Evolutionary conservation across 2,113 vertebrate genomes (phyloP), one percentile per base, ranked within the genome.

Genomic region (Microtus richardsoni): DNA sequence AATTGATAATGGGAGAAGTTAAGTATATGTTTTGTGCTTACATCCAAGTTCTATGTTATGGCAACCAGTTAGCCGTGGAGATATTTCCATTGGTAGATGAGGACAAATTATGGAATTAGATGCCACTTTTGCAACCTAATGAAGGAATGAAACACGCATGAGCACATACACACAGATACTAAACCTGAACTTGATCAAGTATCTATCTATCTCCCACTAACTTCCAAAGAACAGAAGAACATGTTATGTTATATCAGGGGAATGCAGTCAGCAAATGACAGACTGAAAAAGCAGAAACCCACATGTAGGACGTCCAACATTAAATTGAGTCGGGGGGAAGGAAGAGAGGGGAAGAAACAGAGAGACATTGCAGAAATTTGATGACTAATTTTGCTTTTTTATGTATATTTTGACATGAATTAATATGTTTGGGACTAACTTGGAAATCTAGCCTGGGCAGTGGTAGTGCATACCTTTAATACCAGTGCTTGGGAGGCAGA

Each of bases 381-480:
- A 47, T 68, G 28, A 21, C 41, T 41, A 66, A 44, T 85, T 47
- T 86, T 85, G 60, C 60, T 66, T 58, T 82, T 33, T 66, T 66
- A 44, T 80, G 7, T 89, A 58, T 21, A 54, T 85, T 86, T 60
- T 44, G 39, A 83, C 78, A 54, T 73, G n/a, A 92, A 95, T 68
- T 93, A 52, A 66, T 71, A 62, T 6, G n/a, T 93, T 71, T 91
- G 71, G 39, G 47, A 84, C 86, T 95, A 68, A 84, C 36, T 92
- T 85, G 33, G 80, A 68, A 83, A 62, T 71, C 47, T 49, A 58
- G 58, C 58, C 58, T 21, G 19, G 19, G 58, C 58, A 58, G 19
- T 58, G 58, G 58, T 58, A 58, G 58, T 58, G 19, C 58, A 58
- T 58, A 21, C 19, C 6, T 58, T 58, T 58, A 58, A 58, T 58